These are phyloP conservation scores for Zaprionus lachaisei DNA, from an alignment of 1,140 invertebrate genomes.

Conservation along the genomic window DNA sequence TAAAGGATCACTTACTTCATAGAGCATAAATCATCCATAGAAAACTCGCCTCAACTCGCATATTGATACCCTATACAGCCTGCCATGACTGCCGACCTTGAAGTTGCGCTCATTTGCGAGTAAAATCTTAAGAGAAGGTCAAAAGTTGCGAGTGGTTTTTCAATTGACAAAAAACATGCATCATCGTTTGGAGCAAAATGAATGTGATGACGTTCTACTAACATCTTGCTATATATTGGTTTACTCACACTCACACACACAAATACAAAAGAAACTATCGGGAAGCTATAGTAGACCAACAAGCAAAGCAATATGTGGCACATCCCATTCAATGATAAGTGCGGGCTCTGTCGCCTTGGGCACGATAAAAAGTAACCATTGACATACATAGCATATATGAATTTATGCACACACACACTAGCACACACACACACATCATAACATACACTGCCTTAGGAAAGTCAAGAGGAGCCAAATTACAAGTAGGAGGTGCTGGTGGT, in stretches of 20 bases:
- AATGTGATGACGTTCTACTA: slow-evolving; percentile 25
- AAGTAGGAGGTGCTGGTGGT: slow-evolving; percentile 10
- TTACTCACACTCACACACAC: slow-evolving; percentile 12
- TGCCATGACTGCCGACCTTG: slow-evolving; percentile 32
- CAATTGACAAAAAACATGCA: slow-evolving; percentile 33
- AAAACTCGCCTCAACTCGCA: slow-evolving; percentile 1
- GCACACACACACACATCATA: slow-evolving; percentile 17
- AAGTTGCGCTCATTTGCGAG: slow-evolving; percentile 5
- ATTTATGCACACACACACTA: neutral
- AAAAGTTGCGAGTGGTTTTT: slow-evolving; percentile 1
- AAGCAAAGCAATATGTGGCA: slow-evolving; percentile 11
- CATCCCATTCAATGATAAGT: slow-evolving; percentile 59
- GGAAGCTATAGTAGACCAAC: neutral
- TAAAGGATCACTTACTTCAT: too few species aligned
- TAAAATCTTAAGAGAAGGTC: slow-evolving; percentile 23
- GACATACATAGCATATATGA: slow-evolving; percentile 60
- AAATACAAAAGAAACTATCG: neutral
- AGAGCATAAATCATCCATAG: neutral
- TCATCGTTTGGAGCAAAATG: slow-evolving; percentile 15
- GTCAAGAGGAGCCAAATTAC: slow-evolving; percentile 71
- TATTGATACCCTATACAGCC: neutral
- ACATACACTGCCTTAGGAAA: slow-evolving; percentile 26
- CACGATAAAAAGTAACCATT: slow-evolving; percentile 61
- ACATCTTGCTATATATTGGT: slow-evolving; percentile 25
- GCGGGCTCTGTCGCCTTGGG: slow-evolving; percentile 68